phyloP scores from a whole-genome alignment of 2,888 invertebrate genomes.

The Platypus cylindrus region DNA sequence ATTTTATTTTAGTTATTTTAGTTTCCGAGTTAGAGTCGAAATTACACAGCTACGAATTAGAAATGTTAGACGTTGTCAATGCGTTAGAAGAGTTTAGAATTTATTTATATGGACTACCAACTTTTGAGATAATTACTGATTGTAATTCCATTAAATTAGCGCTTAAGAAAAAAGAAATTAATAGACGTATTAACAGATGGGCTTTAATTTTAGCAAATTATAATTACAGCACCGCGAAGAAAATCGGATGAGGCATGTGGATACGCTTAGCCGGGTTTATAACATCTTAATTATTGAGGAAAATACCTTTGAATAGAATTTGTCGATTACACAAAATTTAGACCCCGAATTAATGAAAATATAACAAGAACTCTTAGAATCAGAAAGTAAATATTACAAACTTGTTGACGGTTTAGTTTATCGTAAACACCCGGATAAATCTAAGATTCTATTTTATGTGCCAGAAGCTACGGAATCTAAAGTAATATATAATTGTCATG shows the following conservation, averaged over 20 bases:
- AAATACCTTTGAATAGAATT: constrained; percentile 9
- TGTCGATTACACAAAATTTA: constrained; percentile 6
- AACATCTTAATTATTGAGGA: too few species aligned
- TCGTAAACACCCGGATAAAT: not conserved
- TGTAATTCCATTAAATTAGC: constrained; percentile 6
- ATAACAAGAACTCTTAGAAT: not conserved
- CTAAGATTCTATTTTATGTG: constrained; percentile 5
- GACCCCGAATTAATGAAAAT: constrained; percentile 1
- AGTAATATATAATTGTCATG: constrained; percentile 2
- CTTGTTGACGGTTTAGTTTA: constrained; percentile 3
- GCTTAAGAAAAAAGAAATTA: constrained; percentile 6
- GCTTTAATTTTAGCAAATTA: constrained; percentile 5
- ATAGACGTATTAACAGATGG: constrained; percentile 1
- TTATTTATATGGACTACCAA: constrained; percentile 3
- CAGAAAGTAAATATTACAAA: constrained; percentile 1
- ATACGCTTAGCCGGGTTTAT: too few species aligned
- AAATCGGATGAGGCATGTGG: constrained; percentile 7
- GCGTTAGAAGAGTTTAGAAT: constrained; percentile 24
- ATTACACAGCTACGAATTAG: constrained; percentile 25
- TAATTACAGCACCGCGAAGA: constrained; percentile 7
- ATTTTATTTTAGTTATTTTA: constrained; percentile 24
- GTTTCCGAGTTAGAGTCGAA: constrained; percentile 21
- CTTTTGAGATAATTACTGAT: constrained; percentile 4
- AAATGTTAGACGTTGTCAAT: constrained; percentile 19
- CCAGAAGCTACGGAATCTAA: constrained; percentile 1